phyloP scores from a whole-genome alignment of 2,888 invertebrate species.

The Eremobia ochroleuca region DNA sequence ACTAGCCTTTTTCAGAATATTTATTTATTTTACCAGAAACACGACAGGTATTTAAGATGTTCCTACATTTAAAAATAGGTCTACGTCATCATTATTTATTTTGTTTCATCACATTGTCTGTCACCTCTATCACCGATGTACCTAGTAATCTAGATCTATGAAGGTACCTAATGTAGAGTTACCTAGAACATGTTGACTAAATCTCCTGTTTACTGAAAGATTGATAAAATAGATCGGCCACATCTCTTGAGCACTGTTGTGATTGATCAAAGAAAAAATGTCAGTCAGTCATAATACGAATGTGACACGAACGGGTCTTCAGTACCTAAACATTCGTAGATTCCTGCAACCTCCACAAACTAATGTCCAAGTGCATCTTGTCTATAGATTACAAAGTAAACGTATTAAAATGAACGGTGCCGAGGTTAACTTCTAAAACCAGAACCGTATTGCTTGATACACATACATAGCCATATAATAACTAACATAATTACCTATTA shows the following conservation, averaged over 20 bases:
- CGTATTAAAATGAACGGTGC: slow-evolving; percentile 20
- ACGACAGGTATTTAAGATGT: not conserved
- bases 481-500: slow-evolving; percentile 4
- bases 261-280: not conserved
- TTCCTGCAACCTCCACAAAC: not conserved
- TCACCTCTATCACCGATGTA: not conserved
- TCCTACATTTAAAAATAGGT: not conserved
- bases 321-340: not conserved
- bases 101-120: not conserved
- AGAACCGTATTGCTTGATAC: slow-evolving; percentile 9
- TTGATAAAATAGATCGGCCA: not conserved
- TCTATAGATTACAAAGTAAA: slow-evolving; percentile 6
- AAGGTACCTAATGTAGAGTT: not conserved
- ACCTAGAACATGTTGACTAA: not conserved
- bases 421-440: slow-evolving; percentile 46
- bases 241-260: not conserved
- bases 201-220: not conserved
- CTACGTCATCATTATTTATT: not conserved
- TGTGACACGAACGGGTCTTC: not conserved
- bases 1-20: not conserved
- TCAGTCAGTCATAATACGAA: not conserved
- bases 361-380: not conserved
- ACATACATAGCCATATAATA: not conserved
- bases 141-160: not conserved
- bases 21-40: not conserved